Base-by-base conservation (phyloP, 2,888 invertebrate genomes). In the Baccha elongata region DNA sequence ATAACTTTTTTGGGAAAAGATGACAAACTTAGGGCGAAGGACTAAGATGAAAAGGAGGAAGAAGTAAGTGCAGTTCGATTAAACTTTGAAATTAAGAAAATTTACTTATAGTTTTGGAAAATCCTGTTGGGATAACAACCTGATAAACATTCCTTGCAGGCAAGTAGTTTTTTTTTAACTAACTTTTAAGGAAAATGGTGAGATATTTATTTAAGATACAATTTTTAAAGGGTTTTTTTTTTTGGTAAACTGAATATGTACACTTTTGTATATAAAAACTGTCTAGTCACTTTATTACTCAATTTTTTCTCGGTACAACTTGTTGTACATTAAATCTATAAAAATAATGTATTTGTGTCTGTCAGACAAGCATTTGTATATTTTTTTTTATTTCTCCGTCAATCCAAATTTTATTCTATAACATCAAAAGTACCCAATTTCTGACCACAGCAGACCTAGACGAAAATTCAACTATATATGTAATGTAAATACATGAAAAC, bases 1-100 rank as follows among this genome's bases (percentile, higher is more conserved):
- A 40, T 10, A 42, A 40, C 19, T 46, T 32, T 46, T 21, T 21
- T 37, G 8, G 10, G 0, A 19, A 29, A 19, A 44, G 60, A 48
- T 46, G 48, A 64, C 35, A 35, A 64, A 64, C 64, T 64, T 37
- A 21, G 29, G 3, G 10, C 29, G 4, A 19, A 15, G 37, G 0
- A 15, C n/a, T n/a, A 35, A 11, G 23, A 44, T 17, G 10, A 35
- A n/a, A n/a, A 19, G 35, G 1, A 44, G 17, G 26, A 62, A 23
- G 8, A 32, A 32, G 8, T 32, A 32, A 37, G 42, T 13, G 48
- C 19, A 68, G 32, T 80, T 73, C 64, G 73, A 69, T 62, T 69
- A 58, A 74, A 80, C 64, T 80, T 80, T 74, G 42, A 74, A 74
- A 80, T 80, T 69, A 80, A 80, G 79, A 69, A 60, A 80, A 80